Conservation (phyloP, 2,113 vertebrate species). For the Balaeniceps rex region DNA sequence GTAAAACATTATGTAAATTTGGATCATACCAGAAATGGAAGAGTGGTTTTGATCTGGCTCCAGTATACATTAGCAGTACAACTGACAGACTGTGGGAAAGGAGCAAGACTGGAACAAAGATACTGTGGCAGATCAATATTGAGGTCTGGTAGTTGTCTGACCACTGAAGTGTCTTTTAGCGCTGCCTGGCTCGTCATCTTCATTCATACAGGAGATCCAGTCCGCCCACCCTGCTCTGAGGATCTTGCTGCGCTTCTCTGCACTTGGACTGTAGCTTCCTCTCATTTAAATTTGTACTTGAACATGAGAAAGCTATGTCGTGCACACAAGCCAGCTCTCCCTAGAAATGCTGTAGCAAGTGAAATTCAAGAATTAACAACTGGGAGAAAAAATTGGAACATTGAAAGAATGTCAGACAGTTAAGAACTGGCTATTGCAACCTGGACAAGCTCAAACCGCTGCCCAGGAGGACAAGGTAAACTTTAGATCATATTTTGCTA, state of each 20-base stretch:
- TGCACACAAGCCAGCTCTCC: background rate
- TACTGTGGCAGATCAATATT: background rate
- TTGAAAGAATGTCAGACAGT: background rate
- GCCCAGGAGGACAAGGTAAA: background rate
- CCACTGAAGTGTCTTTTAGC: background rate
- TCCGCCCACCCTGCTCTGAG: background rate
- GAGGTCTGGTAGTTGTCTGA: background rate
- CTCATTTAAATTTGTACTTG: background rate
- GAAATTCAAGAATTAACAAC: background rate
- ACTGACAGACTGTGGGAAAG: background rate
- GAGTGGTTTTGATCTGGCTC: background rate
- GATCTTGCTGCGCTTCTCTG: background rate
- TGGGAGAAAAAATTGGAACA: background rate
- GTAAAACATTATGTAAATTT: background rate
- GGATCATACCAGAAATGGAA: background rate
- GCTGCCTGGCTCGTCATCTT: background rate
- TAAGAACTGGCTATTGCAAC: background rate
- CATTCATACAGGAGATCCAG: background rate
- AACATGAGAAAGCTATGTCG: background rate
- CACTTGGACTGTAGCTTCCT: background rate
- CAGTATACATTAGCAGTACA: rapidly evolving
- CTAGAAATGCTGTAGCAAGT: background rate
- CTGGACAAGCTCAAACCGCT: background rate
- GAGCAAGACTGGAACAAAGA: background rate
- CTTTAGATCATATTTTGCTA: background rate